phyloP scores from a whole-genome alignment of 2,113 vertebrate species.

The Empidonax alnorum region DNA sequence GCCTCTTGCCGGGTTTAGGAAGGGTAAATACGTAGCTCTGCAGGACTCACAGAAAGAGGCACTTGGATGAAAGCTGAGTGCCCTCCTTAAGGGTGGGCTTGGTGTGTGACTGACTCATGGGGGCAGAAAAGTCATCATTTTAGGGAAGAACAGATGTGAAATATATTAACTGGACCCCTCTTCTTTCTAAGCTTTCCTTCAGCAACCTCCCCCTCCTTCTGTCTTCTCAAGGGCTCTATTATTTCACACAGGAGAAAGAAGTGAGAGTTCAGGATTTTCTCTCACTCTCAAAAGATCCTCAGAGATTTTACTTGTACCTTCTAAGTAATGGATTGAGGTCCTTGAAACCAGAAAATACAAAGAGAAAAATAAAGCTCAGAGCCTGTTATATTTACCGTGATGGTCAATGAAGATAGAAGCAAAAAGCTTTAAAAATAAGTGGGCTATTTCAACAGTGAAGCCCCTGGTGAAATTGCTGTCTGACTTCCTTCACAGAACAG shows the following conservation, averaged over 20 bases:
- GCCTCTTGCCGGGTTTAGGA: neutral
- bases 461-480: neutral
- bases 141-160: slow-evolving; percentile 33
- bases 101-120: neutral
- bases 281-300: neutral
- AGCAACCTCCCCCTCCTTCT: neutral
- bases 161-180: slow-evolving; percentile 11
- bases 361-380: neutral
- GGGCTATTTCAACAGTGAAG: neutral
- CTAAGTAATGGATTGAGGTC: neutral
- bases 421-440: neutral
- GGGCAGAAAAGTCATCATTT: neutral
- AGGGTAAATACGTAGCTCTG: neutral
- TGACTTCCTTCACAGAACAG: neutral
- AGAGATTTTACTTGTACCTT: neutral
- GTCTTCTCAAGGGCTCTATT: neutral
- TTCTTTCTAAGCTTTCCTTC: slow-evolving; percentile 15
- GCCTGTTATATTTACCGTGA: neutral
- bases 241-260: neutral
- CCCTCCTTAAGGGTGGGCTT: neutral
- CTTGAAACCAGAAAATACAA: neutral
- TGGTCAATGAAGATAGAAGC: neutral
- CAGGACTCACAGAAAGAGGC: neutral
- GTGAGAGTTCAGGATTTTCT: neutral
- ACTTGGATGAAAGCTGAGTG: neutral